Evolutionary conservation across 2,113 vertebrate genomes (phyloP), one percentile per base, ranked within the genome.

Genomic region (Tragelaphus scriptus): DNA sequence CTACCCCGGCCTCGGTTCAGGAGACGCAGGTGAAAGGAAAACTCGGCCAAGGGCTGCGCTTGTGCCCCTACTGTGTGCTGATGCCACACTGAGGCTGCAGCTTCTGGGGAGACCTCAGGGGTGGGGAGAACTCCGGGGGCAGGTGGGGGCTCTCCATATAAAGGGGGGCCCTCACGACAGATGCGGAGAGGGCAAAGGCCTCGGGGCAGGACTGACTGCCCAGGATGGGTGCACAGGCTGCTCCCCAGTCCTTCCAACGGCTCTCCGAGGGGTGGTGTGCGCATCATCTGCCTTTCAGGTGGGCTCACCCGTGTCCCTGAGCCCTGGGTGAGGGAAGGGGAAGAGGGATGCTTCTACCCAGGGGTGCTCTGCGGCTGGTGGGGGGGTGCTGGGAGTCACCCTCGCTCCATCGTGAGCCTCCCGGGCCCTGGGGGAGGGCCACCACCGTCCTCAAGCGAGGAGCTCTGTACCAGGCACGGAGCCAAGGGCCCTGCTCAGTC

Each of bases 231-330:
- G 0, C 9, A 5, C 19, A 1, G 40, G 2, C 19, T 2, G 8
- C 3, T 0, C 0, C 0, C 14, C 0, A 0, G 7, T 7, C 49
- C 6, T 26, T 87, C 19, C 15, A 9, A 4, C 0, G 0, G 5
- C 40, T 28, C 79, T 56, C 3, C 2, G 0, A 32, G 25, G 2
- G 1, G 61, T 4, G 9, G 9, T 5, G 6, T 3, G 7, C 5
- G 10, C 25, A 10, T 11, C 14, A 10, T 61, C 51, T 0, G 7
- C 0, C 11, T 4, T 3, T 12, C 3, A 3, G 25, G 9, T 0
- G 0, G 2, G n/a, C 63, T 32, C 49, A 0, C 14, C 7, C 49
- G 0, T 0, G 1, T 16, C 3, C 23, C 80, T 26, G 0, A 44
- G 40, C 15, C 26, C 68, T 36, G 6, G 4, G 6, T 0, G 0